Evolutionary conservation across 2,797 vertebrate genomes (phyloP).

Genomic region (Harpagifer antarcticus): DNA sequence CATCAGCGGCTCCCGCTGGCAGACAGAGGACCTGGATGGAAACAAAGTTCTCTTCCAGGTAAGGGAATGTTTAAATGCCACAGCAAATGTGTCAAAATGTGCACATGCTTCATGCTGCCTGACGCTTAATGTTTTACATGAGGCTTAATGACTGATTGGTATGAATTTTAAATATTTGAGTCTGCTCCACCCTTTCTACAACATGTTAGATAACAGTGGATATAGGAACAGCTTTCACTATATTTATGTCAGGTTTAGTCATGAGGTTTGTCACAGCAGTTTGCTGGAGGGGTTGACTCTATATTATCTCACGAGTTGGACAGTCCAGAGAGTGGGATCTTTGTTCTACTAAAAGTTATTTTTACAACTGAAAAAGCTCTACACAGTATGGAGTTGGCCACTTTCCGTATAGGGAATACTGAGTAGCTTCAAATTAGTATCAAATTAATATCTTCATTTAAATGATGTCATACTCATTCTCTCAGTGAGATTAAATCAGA

Average conservation of each 20-base stretch:
- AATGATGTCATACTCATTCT: not conserved
- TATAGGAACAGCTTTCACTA: not conserved
- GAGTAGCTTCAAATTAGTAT: not conserved
- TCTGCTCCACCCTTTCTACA: not conserved
- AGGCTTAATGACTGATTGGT: constrained; percentile 14
- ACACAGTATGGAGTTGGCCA: not conserved
- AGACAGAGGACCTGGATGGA: constrained; percentile 95
- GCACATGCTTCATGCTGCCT: not conserved
- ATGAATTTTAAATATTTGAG: constrained; percentile 5
- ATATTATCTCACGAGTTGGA: constrained; percentile 44
- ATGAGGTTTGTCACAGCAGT: constrained; percentile 19
- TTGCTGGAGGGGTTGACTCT: constrained; percentile 25
- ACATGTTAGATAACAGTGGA: constrained; percentile 1
- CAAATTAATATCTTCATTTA: not conserved
- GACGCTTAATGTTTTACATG: not conserved
- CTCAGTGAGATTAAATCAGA: constrained; percentile 8
- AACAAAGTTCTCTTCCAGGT: constrained; percentile 97
- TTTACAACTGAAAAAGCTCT: constrained; percentile 16
- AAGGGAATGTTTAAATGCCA: constrained; percentile 13
- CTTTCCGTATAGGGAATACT: not conserved
- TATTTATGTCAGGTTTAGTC: constrained; percentile 29
- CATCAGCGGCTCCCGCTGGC: constrained; percentile 94
- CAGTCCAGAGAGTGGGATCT: constrained; percentile 18
- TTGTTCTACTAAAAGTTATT: constrained; percentile 37
- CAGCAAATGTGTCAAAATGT: not conserved